A percentile compares a stretch with the other conserved stretches of the same genome.
Evolutionary conservation across 2,797 vertebrate genomes (phyloP).

Genomic region (Acanthopagrus latus): DNA sequence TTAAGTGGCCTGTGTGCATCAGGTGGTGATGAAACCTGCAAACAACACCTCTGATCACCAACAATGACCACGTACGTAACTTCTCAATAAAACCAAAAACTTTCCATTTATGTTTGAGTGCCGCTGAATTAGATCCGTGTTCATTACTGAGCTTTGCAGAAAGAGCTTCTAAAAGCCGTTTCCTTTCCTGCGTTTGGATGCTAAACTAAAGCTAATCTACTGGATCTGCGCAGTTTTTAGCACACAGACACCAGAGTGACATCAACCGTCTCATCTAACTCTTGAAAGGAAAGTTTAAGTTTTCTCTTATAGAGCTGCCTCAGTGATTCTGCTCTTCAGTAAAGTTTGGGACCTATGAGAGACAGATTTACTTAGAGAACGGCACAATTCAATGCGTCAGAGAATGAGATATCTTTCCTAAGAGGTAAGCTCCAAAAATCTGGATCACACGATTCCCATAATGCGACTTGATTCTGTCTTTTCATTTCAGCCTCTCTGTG

Average conservation of each 20-base stretch:
- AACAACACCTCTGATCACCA: neutral
- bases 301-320: neutral
- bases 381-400: neutral
- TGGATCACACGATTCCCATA: conserved; percentile 14
- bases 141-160: neutral
- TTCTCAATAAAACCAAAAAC: neutral
- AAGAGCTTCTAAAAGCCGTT: neutral
- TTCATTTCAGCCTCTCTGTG: neutral
- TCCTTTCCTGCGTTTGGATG: no score
- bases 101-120: neutral
- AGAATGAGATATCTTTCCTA: neutral
- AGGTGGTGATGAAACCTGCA: neutral
- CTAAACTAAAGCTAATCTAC: neutral
- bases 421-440: neutral
- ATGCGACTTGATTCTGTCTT: conserved; percentile 5
- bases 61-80: neutral
- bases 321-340: neutral
- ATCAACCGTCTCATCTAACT: neutral
- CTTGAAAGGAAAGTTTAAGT: neutral
- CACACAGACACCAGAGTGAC: neutral
- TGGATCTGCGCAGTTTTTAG: neutral
- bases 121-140: neutral
- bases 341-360: neutral
- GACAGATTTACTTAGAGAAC: neutral
- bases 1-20: neutral